phyloP scores from a whole-genome alignment of 2,113 vertebrate genomes.

The Alexandromys fortis region DNA sequence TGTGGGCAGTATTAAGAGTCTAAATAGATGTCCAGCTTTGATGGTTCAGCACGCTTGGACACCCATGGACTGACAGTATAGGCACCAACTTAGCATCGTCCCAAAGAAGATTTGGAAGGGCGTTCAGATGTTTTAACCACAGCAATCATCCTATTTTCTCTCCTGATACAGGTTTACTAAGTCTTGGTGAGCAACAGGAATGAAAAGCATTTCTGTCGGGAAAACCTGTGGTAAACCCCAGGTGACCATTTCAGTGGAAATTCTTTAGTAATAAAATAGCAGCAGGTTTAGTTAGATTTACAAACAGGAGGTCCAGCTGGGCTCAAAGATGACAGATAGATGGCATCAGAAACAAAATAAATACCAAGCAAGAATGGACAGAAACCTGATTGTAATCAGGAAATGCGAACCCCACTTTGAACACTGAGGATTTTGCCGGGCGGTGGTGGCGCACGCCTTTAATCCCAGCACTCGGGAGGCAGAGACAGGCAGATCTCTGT shows the following conservation, averaged over 20 bases:
- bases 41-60: neutral
- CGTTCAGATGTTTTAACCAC: neutral
- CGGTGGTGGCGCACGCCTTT: too few species aligned
- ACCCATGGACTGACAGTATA: neutral
- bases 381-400: constrained; percentile 6
- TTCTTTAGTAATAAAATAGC: constrained; percentile 28
- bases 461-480: too few species aligned
- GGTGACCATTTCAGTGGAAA: constrained; percentile 45
- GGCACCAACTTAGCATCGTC: constrained; percentile 4
- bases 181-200: constrained; percentile 37
- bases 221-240: constrained; percentile 29
- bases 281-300: constrained; percentile 6
- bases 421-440: neutral
- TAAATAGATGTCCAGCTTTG: neutral
- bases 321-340: neutral
- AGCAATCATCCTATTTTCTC: neutral
- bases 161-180: constrained; percentile 5
- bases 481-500: too few species aligned
- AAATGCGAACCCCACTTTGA: constrained; percentile 10
- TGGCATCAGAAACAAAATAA: constrained; percentile 47
- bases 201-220: constrained; percentile 35
- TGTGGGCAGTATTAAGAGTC: neutral
- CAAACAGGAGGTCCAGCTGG: constrained; percentile 1
- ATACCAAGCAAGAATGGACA: neutral
- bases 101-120: neutral